A percentile compares a stretch with the other conserved stretches of the same genome.
Evolutionary conservation across 2,888 invertebrate species (phyloP).

Genomic region (Lordiphosa fenestrarum): DNA sequence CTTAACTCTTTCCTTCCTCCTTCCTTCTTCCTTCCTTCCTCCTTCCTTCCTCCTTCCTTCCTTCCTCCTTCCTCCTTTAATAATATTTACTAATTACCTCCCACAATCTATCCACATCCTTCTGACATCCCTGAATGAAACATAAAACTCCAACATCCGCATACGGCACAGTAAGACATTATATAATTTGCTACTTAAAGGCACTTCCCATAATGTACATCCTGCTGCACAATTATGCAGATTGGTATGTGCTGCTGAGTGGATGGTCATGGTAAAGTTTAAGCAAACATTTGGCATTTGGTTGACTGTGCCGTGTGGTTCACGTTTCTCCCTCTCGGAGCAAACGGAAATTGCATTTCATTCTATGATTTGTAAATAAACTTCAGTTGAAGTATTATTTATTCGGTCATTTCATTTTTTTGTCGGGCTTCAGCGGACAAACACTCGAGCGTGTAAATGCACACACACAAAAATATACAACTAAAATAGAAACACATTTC

Average conservation of each 20-base stretch:
- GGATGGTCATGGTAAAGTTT: constrained; percentile 15
- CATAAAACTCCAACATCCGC: neutral
- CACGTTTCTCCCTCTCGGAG: constrained; percentile 16
- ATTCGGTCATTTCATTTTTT: constrained; percentile 19
- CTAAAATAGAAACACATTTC: constrained; percentile 74
- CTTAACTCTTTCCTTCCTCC: too few species aligned
- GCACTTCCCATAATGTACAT: constrained; percentile 8
- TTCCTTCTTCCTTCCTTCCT: too few species aligned
- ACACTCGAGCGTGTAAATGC: constrained; percentile 66
- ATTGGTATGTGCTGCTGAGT: constrained; percentile 41
- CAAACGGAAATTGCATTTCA: constrained; percentile 61
- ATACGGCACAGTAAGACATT: constrained; percentile 27
- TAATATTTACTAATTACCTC: too few species aligned
- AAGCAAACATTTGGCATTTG: constrained; percentile 60
- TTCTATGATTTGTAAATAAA: constrained; percentile 68
- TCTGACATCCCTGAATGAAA: too few species aligned
- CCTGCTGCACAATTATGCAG: constrained; percentile 68
- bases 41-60: too few species aligned
- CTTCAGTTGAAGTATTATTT: constrained; percentile 45
- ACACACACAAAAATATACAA: constrained; percentile 33
- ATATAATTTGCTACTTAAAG: neutral
- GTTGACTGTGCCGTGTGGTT: constrained; percentile 42
- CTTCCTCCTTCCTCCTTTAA: too few species aligned
- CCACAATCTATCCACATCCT: too few species aligned
- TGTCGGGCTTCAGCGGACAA: constrained; percentile 42